phyloP scores from a whole-genome alignment of 2,888 invertebrate species.

The Drosophila pullipes region DNA sequence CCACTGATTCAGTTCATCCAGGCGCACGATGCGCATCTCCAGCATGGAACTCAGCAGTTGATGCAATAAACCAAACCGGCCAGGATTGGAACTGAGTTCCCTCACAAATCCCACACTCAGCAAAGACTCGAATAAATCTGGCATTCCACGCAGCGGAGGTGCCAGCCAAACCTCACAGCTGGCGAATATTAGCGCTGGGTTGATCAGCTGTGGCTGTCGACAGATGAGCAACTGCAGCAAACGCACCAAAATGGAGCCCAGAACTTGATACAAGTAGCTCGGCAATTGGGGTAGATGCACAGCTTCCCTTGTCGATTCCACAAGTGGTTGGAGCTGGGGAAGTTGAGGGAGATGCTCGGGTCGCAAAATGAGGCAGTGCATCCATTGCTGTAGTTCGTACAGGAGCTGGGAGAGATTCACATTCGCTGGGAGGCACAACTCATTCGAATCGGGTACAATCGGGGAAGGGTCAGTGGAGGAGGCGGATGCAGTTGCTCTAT shows the following conservation, averaged over 20 bases:
- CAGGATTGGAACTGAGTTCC: slow-evolving; percentile 58
- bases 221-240: slow-evolving; percentile 82
- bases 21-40: slow-evolving; percentile 87
- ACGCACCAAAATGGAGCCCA: slow-evolving; percentile 74
- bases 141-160: slow-evolving; percentile 27
- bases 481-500: slow-evolving; percentile 37
- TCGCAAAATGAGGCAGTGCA: slow-evolving; percentile 77
- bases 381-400: slow-evolving; percentile 80
- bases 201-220: slow-evolving; percentile 66
- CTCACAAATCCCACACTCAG: slow-evolving; percentile 74
- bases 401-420: slow-evolving; percentile 75
- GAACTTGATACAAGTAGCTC: slow-evolving; percentile 74
- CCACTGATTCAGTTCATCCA: slow-evolving; percentile 88
- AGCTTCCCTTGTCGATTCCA: slow-evolving; percentile 60
- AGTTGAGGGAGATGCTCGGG: slow-evolving; percentile 66
- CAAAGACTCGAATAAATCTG: slow-evolving; percentile 67
- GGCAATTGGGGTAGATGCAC: slow-evolving; percentile 76
- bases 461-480: not conserved
- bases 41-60: slow-evolving; percentile 86
- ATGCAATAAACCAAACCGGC: slow-evolving; percentile 86
- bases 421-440: slow-evolving; percentile 38
- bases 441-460: slow-evolving; percentile 28
- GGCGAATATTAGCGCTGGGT: slow-evolving; percentile 56
- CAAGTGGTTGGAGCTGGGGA: slow-evolving; percentile 47
- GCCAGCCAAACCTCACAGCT: slow-evolving; percentile 64